Base-by-base conservation (phyloP, 2,888 invertebrate species). In the Podabrus alpinus region DNA sequence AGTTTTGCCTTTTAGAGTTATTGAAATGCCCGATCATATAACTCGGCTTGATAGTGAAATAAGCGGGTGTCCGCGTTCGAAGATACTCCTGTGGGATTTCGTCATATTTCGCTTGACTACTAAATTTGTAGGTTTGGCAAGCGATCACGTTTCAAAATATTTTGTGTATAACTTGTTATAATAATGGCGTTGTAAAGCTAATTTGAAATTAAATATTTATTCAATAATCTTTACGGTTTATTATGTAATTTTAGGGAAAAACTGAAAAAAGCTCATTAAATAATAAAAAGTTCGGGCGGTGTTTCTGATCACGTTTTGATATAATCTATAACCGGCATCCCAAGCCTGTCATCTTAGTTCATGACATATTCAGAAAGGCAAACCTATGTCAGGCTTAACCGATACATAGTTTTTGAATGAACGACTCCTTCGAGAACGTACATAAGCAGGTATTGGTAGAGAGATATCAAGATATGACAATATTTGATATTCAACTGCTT, bases 1-100 rank as follows among this genome's bases (percentile, higher is more conserved):
- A 80, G 81, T 84, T 82, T 81, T 81, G 79, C 85, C 86, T 86
- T 86, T 86, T 86, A 86, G 84, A 86, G 85, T 86, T 86, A 86
- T 86, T 86, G 86, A 86, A 86, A 86, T 85, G 84, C 84, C 83
- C 82, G 84, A 86, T 85, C 85, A 83, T 85, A 85, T 85, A 85
- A 84, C 85, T 85, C 84, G 84, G 85, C 82, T 84, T 84, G 84
- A 83, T 85, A 85, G 84, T 85, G 84, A 85, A 85, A 83, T 82
- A 81, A 82, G 81, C 77, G 77, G 72, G 74, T 77, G 77, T 74
- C 77, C 77, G 74, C 77, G 77, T 74, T 77, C 71, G 73, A 70
- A 74, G 69, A 66, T 61, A 66, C 67, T 72, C 77, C 77, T 72
- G 25, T 62, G 74, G 77, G 77, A 77, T 74, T 74, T 74, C 74